Evolutionary conservation across 2,888 invertebrate species (phyloP).

Genomic region (Glaucopsyche alexis): DNA sequence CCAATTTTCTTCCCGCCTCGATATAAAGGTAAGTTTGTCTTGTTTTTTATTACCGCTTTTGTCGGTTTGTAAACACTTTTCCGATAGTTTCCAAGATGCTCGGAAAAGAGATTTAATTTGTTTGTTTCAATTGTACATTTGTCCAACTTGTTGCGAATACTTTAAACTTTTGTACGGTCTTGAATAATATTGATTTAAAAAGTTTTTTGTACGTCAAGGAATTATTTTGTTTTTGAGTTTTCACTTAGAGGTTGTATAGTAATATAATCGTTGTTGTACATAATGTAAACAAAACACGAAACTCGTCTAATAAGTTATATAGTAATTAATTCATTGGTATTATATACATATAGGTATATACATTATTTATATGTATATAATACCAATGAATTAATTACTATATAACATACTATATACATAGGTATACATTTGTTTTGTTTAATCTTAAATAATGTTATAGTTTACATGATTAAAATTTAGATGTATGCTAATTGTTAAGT

Average conservation of each 20-base stretch:
- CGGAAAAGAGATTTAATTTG: conserved; percentile 1
- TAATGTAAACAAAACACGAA: too few relatives aligned
- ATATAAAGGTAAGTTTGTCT: conserved; percentile 35
- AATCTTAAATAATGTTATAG: too few relatives aligned
- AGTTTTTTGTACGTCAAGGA: not conserved
- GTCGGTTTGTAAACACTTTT: conserved; percentile 25
- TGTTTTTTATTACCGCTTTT: conserved; percentile 18
- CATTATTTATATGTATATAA: too few relatives aligned
- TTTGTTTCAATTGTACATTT: conserved; percentile 1
- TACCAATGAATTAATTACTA: too few relatives aligned
- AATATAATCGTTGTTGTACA: too few relatives aligned
- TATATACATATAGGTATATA: too few relatives aligned
- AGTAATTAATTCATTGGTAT: too few relatives aligned
- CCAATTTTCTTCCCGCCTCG: conserved; percentile 28
- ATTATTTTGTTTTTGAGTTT: not conserved
- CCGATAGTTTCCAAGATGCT: conserved; percentile 16
- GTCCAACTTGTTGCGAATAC: conserved; percentile 13
- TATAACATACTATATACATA: too few relatives aligned
- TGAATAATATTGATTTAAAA: conserved; percentile 6
- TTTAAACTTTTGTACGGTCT: not conserved
- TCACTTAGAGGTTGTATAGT: not conserved
- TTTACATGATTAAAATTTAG: too few relatives aligned
- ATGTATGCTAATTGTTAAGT: too few relatives aligned
- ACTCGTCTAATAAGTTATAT: too few relatives aligned
- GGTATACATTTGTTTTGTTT: too few relatives aligned